Evolutionary conservation across 2,113 vertebrate genomes (phyloP), one percentile per base, ranked within the genome.

Genomic region (Gila orcuttii): DNA sequence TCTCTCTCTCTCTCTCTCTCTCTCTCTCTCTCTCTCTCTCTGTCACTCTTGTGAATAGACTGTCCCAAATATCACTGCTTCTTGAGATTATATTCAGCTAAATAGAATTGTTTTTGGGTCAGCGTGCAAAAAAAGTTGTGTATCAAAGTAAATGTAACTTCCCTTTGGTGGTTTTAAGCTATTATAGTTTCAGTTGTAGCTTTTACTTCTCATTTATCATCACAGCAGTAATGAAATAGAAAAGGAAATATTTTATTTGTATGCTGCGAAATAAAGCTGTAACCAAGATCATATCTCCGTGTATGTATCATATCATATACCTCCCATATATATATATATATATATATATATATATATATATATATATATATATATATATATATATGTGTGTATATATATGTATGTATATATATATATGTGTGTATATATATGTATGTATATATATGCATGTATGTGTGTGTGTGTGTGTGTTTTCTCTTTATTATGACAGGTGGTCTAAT

Each of bases 11-110:
- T 82, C 57, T 47, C 23, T 79, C 55, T 55, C 75, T 73, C 50
- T 68, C 19, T 79, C 60, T 76, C n/a, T 75, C 36, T 89, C 45
- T 80, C 21, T 77, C 82, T 84, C n/a, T 84, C 2, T 15, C 77
- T 60, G 23, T 64, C 73, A 33, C 60, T 84, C 76, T 85, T 64
- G 69, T 12, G 71, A 39, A 76, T 76, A 21, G 25, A 19, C 52
- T 76, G 82, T 75, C 71, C 82, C 71, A 84, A 76, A 84, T 84
- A 85, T 85, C 59, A 66, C 83, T 66, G 74, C 83, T 64, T 76
- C 55, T 64, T 50, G 64, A 85, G 71, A 77, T 62, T 77, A 77
- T 25, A 76, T 85, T 77, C 59, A 64, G 73, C 73, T 85, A 50
- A 66, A 77, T 66, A 64, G 36, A 84, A 85, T 45, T 64, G 74